Evolutionary conservation across 2,113 vertebrate species (phyloP), one percentile per base, ranked within the genome.

Genomic region (human (Homo sapiens)): DNA sequence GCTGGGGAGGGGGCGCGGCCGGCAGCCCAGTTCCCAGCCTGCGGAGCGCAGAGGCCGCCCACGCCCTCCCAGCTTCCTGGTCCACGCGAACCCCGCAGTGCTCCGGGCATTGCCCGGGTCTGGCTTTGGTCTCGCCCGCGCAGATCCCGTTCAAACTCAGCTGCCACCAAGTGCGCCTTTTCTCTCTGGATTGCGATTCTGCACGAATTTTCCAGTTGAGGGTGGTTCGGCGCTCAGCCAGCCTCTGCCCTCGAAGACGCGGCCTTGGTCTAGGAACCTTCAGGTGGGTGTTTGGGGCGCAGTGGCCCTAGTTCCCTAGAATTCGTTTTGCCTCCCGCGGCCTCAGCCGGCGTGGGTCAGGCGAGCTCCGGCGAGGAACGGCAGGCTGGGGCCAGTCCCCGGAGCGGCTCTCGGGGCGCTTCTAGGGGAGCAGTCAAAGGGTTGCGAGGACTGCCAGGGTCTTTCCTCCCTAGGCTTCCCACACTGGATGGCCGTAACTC

Each of bases 271-370:
- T 79, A 59, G 68, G 78, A 76, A 57, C 73, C n/a, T 55, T 72
- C 88, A 91, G 90, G 88, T 97, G 85, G 76, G 85, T 96, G 73
- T 96, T 92, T n/a, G 92, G 64, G 50, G 38, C 10, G 7, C 88
- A 32, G 82, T 3, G 81, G 85, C 16, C 57, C 80, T 45, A 27
- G 48, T 76, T 5, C 43, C n/a, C 88, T 48, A 84, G 59, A 95
- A 98, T 97, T 98, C 97, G 98, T 98, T 98, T 95, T 92, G 92
- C 50, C 45, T 94, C n/a, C 64, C 4, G 76, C 23, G 27, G 72
- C 90, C 70, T 76, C 9, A 32, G 55, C 64, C n/a, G 84, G 80
- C 20, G 5, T 38, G 86, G 59, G 72, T 86, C 68, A 5, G 55
- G 57, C 23, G 73, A 70, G 70, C 80, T 30, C 4, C 5, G 35